Conservation (phyloP, 2,113 vertebrate genomes). For the Neogale vison region DNA sequence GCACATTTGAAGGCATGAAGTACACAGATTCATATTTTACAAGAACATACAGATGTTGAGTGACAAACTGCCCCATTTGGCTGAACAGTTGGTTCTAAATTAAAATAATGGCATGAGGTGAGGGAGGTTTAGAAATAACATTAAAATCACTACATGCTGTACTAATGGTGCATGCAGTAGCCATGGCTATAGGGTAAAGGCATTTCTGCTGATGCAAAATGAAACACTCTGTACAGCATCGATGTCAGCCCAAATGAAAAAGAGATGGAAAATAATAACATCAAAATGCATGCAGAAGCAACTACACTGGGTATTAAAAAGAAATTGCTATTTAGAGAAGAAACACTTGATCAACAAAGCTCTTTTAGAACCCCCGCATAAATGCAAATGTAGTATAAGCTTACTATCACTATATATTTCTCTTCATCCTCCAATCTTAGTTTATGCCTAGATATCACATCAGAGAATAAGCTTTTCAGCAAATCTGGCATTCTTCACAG, state of each 20-base stretch:
- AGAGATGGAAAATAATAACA: neutral
- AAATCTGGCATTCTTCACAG: neutral
- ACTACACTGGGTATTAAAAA: neutral
- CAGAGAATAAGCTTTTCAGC: slow-evolving; percentile 12
- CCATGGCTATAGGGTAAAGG: neutral
- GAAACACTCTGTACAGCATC: neutral
- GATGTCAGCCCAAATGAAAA: slow-evolving; percentile 3
- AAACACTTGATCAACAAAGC: neutral
- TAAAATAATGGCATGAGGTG: slow-evolving; percentile 74
- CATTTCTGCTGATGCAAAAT: slow-evolving; percentile 49
- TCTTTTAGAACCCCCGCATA: slow-evolving; percentile 1
- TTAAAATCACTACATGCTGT: slow-evolving; percentile 53
- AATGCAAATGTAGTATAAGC: slow-evolving; percentile 4
- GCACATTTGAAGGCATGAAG: slow-evolving; percentile 62
- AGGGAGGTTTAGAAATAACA: slow-evolving; percentile 64
- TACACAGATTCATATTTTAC: slow-evolving; percentile 54
- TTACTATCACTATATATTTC: neutral
- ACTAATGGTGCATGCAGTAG: slow-evolving; percentile 31
- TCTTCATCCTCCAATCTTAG: neutral
- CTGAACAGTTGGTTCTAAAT: slow-evolving; percentile 70
- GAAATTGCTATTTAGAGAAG: neutral
- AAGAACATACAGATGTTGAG: slow-evolving; percentile 64
- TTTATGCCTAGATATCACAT: neutral
- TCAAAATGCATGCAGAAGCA: neutral
- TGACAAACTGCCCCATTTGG: slow-evolving; percentile 64